A percentile compares a stretch with the other conserved stretches of the same genome.
Conservation (phyloP, 2,113 vertebrate species). For the Urocynchramus pylzowi region DNA sequence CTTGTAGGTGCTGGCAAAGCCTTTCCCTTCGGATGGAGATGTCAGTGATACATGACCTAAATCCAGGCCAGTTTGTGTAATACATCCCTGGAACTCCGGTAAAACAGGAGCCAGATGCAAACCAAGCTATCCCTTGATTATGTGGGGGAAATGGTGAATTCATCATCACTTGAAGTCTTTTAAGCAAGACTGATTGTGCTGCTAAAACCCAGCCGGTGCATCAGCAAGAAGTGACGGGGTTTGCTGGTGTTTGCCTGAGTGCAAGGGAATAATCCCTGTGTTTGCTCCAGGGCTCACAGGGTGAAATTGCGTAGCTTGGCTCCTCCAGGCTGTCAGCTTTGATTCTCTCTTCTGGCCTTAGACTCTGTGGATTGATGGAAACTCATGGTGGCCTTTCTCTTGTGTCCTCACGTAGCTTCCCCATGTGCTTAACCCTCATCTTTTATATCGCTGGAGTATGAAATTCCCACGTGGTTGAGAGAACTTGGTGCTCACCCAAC, state of each 20-base stretch:
- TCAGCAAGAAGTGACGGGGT: neutral
- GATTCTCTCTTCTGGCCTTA: neutral
- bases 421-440: neutral
- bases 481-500: neutral
- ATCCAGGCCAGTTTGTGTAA: slow-evolving; percentile 1
- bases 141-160: slow-evolving; percentile 21
- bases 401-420: neutral
- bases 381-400: neutral
- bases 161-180: slow-evolving; percentile 38
- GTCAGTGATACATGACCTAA: slow-evolving; percentile 35
- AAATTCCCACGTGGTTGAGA: neutral
- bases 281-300: neutral
- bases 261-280: neutral
- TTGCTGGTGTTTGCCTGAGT: neutral
- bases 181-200: slow-evolving; percentile 49
- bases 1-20: neutral
- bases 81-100: neutral
- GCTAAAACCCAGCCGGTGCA: neutral
- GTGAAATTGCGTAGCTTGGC: neutral
- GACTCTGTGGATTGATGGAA: neutral
- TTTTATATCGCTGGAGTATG: neutral
- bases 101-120: slow-evolving; percentile 36
- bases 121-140: slow-evolving; percentile 42
- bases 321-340: neutral
- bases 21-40: neutral